Percentiles rank a stretch among this genome's conserved stretches.
Evolutionary conservation across 1,140 invertebrate genomes (phyloP).

Genomic region (Neodiprion virginianus): DNA sequence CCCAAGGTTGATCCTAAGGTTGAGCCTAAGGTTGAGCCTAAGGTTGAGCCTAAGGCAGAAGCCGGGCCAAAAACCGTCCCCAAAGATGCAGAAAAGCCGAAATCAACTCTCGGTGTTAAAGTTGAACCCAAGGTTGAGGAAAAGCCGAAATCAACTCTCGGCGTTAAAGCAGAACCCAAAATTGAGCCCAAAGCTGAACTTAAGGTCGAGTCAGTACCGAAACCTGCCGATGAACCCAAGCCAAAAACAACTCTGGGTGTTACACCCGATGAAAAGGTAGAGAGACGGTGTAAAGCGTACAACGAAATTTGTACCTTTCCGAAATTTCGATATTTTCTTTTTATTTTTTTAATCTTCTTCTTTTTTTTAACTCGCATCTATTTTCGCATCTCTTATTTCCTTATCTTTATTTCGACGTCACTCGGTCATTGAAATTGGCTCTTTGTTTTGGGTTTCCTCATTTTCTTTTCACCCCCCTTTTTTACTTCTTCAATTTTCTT

Average conservation of each 20-base stretch:
- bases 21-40: slow-evolving; percentile 63
- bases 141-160: slow-evolving; percentile 18
- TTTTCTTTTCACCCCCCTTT: too few species aligned
- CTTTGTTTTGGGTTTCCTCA: too few species aligned
- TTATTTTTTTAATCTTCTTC: neutral
- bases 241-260: slow-evolving; percentile 36
- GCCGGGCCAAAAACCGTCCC: slow-evolving; percentile 52
- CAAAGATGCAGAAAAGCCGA: slow-evolving; percentile 34
- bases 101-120: slow-evolving; percentile 21
- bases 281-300: slow-evolving; percentile 21
- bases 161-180: slow-evolving; percentile 18
- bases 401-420: too few species aligned
- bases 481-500: too few species aligned
- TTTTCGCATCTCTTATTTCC: neutral
- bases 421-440: too few species aligned
- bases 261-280: slow-evolving; percentile 48
- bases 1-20: slow-evolving; percentile 52
- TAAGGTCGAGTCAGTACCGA: slow-evolving; percentile 23
- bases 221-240: slow-evolving; percentile 39
- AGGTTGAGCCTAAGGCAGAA: slow-evolving; percentile 56
- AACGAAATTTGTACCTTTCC: neutral
- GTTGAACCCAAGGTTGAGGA: slow-evolving; percentile 29
- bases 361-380: neutral
- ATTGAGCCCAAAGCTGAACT: neutral
- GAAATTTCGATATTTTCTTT: neutral